A percentile compares a stretch with the other conserved stretches of the same genome.
Conservation (phyloP, 2,113 vertebrate genomes). For the Tichodroma muraria region DNA sequence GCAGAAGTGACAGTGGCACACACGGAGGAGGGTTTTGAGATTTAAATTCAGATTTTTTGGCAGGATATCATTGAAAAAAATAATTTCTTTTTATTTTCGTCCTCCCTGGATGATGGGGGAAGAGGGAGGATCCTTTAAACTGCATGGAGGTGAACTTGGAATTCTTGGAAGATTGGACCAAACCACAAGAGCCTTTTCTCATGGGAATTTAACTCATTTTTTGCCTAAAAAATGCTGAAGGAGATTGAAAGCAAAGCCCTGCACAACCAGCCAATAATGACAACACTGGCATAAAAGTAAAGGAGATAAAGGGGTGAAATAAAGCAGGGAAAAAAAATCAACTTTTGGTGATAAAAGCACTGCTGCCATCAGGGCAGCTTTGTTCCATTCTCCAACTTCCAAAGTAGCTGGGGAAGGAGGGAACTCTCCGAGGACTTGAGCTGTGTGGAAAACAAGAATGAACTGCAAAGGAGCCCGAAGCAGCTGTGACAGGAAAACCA, state of each 20-base stretch:
- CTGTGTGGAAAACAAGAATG: no score
- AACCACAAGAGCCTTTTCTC: not conserved
- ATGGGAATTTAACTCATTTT: not conserved
- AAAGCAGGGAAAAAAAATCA: not conserved
- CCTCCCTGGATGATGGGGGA: not conserved
- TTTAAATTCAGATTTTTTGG: not conserved
- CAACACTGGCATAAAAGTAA: not conserved
- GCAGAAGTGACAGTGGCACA: conserved; percentile 3
- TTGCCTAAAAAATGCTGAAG: not conserved
- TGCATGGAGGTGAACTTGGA: not conserved
- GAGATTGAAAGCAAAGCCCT: not conserved
- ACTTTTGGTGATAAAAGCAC: not conserved
- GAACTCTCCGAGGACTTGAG: not conserved
- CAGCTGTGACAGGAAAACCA: no score
- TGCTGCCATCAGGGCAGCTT: not conserved
- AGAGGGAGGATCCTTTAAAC: not conserved
- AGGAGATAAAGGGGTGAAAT: not conserved
- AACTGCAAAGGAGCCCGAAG: no score
- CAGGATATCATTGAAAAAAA: not conserved
- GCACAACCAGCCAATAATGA: not conserved
- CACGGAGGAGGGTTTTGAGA: not conserved
- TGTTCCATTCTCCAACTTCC: not conserved
- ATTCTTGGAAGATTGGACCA: not conserved
- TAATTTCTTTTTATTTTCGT: not conserved
- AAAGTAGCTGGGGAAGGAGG: not conserved